A percentile compares a stretch with the other conserved stretches of the same genome.
phyloP scores from a whole-genome alignment of 1,140 invertebrate genomes.

The Trinorchestia longiramus region DNA sequence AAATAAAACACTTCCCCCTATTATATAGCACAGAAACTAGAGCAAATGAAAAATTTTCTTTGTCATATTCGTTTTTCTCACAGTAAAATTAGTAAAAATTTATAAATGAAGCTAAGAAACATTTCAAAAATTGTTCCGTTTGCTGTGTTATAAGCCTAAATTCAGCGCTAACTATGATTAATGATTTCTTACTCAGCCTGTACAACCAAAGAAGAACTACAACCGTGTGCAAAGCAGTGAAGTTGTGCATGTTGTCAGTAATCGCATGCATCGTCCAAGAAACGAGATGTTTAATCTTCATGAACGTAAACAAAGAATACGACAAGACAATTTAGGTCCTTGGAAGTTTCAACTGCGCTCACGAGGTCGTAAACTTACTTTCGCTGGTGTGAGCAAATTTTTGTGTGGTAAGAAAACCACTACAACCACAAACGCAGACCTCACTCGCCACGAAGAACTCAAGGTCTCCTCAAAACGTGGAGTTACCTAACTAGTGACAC shows the following conservation, averaged over 20 bases:
- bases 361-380: neutral
- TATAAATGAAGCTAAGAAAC: too few species aligned
- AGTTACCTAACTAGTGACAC: neutral
- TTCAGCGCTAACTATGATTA: neutral
- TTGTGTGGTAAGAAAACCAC: neutral
- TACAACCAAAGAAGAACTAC: neutral
- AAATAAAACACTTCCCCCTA: too few species aligned
- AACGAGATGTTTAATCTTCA: neutral
- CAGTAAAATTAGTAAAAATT: too few species aligned
- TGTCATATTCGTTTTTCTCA: too few species aligned
- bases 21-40: too few species aligned
- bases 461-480: neutral
- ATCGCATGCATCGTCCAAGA: neutral
- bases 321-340: neutral
- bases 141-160: neutral
- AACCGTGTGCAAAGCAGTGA: neutral
- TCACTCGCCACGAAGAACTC: neutral
- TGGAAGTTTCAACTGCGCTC: neutral
- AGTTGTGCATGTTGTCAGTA: neutral
- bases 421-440: neutral
- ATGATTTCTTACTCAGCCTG: neutral
- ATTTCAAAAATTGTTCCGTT: too few species aligned
- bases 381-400: slow-evolving; percentile 24
- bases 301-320: neutral
- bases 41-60: too few species aligned